Base-by-base conservation (phyloP, 1,140 invertebrate genomes). In the Atta colombica region DNA sequence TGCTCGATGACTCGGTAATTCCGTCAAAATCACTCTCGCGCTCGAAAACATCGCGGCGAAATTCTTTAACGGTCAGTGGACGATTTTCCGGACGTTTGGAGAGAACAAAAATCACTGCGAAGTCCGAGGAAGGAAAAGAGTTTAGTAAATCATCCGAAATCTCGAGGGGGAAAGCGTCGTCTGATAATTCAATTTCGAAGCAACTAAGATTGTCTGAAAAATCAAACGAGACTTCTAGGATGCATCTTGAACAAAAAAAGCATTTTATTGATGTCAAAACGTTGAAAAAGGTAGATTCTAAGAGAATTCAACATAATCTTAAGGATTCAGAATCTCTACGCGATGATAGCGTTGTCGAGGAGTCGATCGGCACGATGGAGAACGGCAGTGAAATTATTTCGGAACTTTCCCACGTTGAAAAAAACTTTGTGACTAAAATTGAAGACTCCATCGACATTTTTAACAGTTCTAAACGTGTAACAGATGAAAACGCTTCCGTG, bases 351-450 rank as follows among this genome's bases (percentile, higher is more conserved):
- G 28, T 84, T 35, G 60, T 84, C 55, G 85, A 87, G 10, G 88
- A 74, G 35, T 72, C 55, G 16, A 68, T 84, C 6, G 25, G 10
- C 7, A 58, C 45, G 4, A 51, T 35, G 14, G 69, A 51, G 6
- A 45, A 87, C 8, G 45, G 12, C 8, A 90, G 89, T 49, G 89
- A 90, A 55, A 68, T 72, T 16, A 74, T 61, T 16, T 66, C 84
- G 3, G 88, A 84, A 60, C 2, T 51, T 28, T 78, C 88, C 8
- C 14, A 18, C 0, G 35, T 18, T 1, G 28, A 21, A n/a, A 3
- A 66, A 74, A 63, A 2, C 8, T 28, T 55, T 10, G 8, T 8
- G 2, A 25, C 16, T n/a, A 78, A 65, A n/a, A 53, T 31, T 5
- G 21, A 53, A n/a, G 28, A 77, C 51, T n/a, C n/a, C 18, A 0